Evolutionary conservation across 2,113 vertebrate species (phyloP).

Genomic region (Meleagris gallopavo): DNA sequence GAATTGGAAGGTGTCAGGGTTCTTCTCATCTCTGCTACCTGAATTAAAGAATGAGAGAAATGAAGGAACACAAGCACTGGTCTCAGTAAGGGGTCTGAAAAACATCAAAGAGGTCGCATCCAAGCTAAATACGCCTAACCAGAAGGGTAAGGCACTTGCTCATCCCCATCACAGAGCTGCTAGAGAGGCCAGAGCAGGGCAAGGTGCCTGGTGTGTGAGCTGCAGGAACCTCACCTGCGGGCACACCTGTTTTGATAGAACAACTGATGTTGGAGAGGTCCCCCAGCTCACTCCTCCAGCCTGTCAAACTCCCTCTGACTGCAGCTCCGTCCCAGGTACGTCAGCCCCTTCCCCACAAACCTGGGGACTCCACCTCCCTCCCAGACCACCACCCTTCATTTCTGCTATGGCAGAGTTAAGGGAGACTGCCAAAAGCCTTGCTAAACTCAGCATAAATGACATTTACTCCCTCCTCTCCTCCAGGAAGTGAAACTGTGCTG

Average conservation of each 20-base stretch:
- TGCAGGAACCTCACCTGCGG: not conserved
- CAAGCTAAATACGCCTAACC: not conserved
- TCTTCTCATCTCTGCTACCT: constrained; percentile 86
- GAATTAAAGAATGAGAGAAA: constrained; percentile 7
- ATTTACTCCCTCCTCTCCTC: not conserved
- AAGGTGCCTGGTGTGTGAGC: not conserved
- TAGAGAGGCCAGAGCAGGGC: not conserved
- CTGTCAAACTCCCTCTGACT: not conserved
- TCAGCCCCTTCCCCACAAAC: not conserved
- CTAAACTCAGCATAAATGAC: not conserved
- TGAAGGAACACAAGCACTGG: not conserved
- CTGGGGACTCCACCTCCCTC: not conserved
- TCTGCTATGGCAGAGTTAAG: not conserved
- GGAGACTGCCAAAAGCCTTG: not conserved
- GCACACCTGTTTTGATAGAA: not conserved
- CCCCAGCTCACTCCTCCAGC: not conserved
- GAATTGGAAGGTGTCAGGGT: constrained; percentile 94
- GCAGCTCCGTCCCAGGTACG: not conserved
- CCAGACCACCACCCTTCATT: not conserved
- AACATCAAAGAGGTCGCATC: not conserved
- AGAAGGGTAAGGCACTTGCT: not conserved
- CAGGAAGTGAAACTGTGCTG: not conserved
- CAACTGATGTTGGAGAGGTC: not conserved
- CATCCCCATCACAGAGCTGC: not conserved
- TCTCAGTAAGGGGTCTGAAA: not conserved